These are phyloP conservation scores for Nasonia oneida DNA, from an alignment of 2,888 invertebrate species.

Conservation along the genomic window DNA sequence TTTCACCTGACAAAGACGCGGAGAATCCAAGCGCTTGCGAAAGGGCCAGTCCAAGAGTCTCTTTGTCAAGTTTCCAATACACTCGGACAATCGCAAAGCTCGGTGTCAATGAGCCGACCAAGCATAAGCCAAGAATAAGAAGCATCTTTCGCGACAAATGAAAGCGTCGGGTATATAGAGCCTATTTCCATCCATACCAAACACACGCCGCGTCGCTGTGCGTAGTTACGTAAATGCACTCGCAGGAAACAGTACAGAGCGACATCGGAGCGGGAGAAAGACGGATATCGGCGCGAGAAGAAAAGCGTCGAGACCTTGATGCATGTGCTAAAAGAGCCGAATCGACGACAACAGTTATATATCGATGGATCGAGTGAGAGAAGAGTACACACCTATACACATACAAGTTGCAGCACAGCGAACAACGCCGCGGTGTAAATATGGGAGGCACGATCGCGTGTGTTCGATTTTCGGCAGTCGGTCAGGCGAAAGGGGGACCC, in stretches of 20 bases:
- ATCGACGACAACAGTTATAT: not conserved
- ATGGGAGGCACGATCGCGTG: conserved; percentile 28
- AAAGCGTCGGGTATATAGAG: not conserved
- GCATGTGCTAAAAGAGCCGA: no score
- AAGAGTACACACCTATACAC: not conserved
- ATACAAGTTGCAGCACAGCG: not conserved
- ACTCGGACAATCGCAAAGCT: no score
- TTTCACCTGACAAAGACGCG: no score
- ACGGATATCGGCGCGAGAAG: not conserved
- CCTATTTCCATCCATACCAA: not conserved
- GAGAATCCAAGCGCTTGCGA: no score
- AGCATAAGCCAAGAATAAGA: not conserved
- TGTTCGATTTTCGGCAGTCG: conserved; percentile 55
- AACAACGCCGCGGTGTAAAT: conserved; percentile 31
- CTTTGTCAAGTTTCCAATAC: no score
- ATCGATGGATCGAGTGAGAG: not conserved
- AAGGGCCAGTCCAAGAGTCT: no score
- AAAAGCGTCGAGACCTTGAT: not conserved
- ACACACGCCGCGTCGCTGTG: not conserved
- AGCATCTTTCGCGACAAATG: not conserved
- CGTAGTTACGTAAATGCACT: not conserved
- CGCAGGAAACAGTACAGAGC: not conserved
- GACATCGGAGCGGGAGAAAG: not conserved
- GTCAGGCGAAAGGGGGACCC: conserved; percentile 47
- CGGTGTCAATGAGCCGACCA: no score